Conservation (phyloP, 2,888 invertebrate species). For the Hemicrepidius hirtus region DNA sequence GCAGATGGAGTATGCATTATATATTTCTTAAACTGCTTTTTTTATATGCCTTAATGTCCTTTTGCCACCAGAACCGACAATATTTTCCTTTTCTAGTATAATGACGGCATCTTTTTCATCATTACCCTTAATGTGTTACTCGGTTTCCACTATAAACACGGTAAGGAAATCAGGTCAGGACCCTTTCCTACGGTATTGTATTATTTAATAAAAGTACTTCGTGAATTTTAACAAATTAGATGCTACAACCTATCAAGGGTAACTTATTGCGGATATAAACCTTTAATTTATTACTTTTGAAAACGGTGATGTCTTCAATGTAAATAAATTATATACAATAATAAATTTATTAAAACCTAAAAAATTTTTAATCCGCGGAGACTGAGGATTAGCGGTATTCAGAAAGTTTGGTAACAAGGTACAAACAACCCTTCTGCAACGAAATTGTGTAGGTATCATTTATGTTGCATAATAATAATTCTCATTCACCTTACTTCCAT, state of each 20-base stretch:
- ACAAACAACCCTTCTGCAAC: no score
- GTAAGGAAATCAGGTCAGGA: not conserved
- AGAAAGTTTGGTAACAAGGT: no score
- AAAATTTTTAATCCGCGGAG: not conserved
- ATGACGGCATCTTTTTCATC: slow-evolving; percentile 23
- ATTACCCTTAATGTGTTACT: slow-evolving; percentile 12
- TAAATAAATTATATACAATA: not conserved
- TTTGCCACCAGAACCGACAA: not conserved
- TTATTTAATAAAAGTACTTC: no score
- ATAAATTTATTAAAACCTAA: not conserved
- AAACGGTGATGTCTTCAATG: not conserved
- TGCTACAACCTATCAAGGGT: no score
- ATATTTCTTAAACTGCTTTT: slow-evolving; percentile 30
- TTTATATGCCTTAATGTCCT: slow-evolving; percentile 13
- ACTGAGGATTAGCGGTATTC: not conserved
- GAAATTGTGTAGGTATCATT: no score
- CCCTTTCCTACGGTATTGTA: no score
- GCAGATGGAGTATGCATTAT: slow-evolving; percentile 30
- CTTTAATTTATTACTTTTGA: no score
- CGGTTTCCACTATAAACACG: not conserved
- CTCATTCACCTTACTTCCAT: no score
- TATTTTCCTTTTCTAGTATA: slow-evolving; percentile 14
- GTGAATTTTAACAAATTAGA: no score
- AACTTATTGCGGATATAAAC: no score
- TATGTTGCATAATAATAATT: no score